Percentiles rank a stretch among this genome's conserved stretches.
Conservation (phyloP, 2,888 invertebrate species). For the Siphlonurus alternatus region DNA sequence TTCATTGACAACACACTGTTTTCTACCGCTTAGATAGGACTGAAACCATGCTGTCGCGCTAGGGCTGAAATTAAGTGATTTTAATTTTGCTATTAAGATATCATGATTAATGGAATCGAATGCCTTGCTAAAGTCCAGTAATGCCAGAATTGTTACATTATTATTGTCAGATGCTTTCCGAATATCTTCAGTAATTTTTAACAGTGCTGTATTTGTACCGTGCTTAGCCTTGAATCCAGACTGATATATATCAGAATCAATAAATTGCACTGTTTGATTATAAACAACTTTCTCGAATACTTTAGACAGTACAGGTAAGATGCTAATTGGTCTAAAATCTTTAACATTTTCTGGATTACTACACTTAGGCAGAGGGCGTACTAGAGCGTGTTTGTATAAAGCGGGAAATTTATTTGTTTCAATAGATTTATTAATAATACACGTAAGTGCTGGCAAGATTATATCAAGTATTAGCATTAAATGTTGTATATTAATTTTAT, state of each 20-base stretch:
- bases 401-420: background rate
- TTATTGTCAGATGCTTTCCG: background rate
- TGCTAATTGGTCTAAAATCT: background rate
- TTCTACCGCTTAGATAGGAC: background rate
- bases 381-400: background rate
- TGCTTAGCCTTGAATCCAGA: background rate
- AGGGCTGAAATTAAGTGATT: background rate
- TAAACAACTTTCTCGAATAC: background rate
- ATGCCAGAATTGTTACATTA: background rate
- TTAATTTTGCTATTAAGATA: background rate
- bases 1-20: background rate
- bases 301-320: background rate
- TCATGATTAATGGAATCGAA: background rate
- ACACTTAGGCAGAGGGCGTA: background rate
- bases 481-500: background rate
- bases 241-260: background rate
- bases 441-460: background rate
- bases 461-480: background rate
- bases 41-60: background rate
- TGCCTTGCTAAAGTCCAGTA: background rate
- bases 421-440: background rate
- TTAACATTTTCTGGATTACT: background rate
- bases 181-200: background rate
- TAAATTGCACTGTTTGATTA: background rate
- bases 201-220: background rate